Conservation (phyloP, 2,888 invertebrate genomes). For the Parelbella ahira region DNA sequence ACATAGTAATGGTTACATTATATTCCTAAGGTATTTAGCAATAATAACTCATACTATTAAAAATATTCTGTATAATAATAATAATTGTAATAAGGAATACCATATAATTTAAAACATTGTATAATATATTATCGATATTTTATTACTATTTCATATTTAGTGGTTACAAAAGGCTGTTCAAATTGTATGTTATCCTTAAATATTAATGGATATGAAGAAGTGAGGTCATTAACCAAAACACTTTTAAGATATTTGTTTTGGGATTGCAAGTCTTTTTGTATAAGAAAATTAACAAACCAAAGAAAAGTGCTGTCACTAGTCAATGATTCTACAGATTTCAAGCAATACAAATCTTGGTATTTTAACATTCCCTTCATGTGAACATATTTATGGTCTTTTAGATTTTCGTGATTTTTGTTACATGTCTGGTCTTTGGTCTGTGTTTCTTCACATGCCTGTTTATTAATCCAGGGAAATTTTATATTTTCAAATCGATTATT, state of each 20-base stretch:
- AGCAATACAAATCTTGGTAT: conserved; percentile 17
- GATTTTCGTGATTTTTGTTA: not conserved
- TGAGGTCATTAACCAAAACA: conserved; percentile 15
- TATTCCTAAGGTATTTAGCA: too few relatives aligned
- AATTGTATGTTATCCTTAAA: not conserved
- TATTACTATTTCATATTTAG: too few relatives aligned
- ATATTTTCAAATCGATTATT: conserved; percentile 17
- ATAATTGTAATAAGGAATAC: too few relatives aligned
- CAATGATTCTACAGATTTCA: conserved; percentile 8
- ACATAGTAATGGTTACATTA: too few relatives aligned
- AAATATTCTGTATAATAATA: too few relatives aligned
- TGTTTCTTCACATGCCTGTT: not conserved
- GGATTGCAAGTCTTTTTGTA: conserved; percentile 24
- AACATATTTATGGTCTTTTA: not conserved
- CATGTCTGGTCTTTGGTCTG: not conserved
- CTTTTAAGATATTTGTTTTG: conserved; percentile 54
- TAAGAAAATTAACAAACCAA: conserved; percentile 26
- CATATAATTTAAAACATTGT: too few relatives aligned
- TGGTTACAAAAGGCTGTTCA: too few relatives aligned
- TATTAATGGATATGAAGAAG: not conserved
- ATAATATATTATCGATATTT: too few relatives aligned
- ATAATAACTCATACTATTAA: too few relatives aligned
- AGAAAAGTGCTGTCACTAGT: conserved; percentile 12
- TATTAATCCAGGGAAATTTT: conserved; percentile 12
- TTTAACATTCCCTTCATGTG: conserved; percentile 13